Percentiles rank a stretch among this genome's conserved stretches.
These are phyloP conservation scores for Tenthredo notha DNA, from an alignment of 2,888 invertebrate genomes.

Conservation along the genomic window DNA sequence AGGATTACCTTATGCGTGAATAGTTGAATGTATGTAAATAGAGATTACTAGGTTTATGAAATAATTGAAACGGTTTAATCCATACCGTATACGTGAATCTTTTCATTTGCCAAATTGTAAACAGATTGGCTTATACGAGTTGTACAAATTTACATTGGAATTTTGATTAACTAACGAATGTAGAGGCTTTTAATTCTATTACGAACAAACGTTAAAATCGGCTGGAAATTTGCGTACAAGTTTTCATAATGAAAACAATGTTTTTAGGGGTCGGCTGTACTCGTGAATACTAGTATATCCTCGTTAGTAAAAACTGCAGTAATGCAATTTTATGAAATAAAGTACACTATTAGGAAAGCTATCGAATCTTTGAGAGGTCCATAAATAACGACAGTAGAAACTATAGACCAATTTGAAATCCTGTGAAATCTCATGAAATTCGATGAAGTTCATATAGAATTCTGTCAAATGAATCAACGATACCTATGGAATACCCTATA, in stretches of 20 bases:
- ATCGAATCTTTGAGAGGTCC: not conserved
- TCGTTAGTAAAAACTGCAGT: not conserved
- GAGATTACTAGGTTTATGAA: not conserved
- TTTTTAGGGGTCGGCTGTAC: not conserved
- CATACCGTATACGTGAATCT: not conserved
- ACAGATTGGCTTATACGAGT: slow-evolving; percentile 17
- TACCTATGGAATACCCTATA: no score
- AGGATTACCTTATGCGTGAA: not conserved
- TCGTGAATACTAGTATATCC: not conserved
- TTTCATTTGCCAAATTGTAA: not conserved
- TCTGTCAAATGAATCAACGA: not conserved
- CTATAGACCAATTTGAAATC: not conserved
- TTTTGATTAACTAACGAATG: not conserved
- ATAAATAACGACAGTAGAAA: not conserved
- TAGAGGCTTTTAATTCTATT: not conserved
- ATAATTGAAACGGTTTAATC: not conserved
- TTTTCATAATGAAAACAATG: not conserved
- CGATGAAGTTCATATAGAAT: not conserved
- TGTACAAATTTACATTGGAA: not conserved
- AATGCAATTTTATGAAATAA: not conserved
- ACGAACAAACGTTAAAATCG: not conserved
- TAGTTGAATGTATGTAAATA: slow-evolving; percentile 15
- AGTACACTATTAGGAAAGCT: not conserved
- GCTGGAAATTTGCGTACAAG: not conserved
- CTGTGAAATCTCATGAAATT: not conserved